phyloP scores from a whole-genome alignment of 2,113 vertebrate species.

The Atrichornis clamosus region DNA sequence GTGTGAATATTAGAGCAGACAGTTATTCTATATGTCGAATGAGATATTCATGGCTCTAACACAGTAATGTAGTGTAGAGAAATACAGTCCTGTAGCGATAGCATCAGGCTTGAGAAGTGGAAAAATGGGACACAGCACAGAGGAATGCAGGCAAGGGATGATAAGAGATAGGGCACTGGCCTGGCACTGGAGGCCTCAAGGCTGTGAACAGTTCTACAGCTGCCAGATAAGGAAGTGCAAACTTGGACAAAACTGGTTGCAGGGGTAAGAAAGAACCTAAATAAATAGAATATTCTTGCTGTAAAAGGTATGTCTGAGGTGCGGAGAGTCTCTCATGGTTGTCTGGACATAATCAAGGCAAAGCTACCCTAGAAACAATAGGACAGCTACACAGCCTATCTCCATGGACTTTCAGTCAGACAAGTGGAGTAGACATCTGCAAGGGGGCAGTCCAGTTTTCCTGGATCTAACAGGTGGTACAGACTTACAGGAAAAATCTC shows the following conservation, averaged over 20 bases:
- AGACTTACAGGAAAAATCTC: background rate
- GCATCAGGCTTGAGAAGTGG: background rate
- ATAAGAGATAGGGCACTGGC: background rate
- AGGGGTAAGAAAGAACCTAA: background rate
- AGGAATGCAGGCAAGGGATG: background rate
- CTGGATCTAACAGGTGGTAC: background rate
- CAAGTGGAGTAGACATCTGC: background rate
- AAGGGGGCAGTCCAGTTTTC: background rate
- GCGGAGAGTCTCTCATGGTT: background rate
- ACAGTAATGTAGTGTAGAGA: background rate
- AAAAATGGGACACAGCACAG: background rate
- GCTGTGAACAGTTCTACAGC: background rate
- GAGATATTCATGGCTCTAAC: background rate
- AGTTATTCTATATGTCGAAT: background rate
- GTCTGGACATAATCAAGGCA: background rate
- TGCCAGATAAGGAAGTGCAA: background rate
- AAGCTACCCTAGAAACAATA: background rate
- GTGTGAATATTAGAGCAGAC: background rate
- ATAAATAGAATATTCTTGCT: background rate
- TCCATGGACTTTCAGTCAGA: background rate
- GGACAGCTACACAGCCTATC: background rate
- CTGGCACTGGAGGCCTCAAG: accelerated
- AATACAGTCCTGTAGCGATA: background rate
- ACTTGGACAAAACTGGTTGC: background rate
- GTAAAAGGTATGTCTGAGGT: background rate